A percentile compares a stretch with the other conserved stretches of the same genome.
Evolutionary conservation across 2,113 vertebrate genomes (phyloP).

Genomic region (Nerophis lumbriciformis): DNA sequence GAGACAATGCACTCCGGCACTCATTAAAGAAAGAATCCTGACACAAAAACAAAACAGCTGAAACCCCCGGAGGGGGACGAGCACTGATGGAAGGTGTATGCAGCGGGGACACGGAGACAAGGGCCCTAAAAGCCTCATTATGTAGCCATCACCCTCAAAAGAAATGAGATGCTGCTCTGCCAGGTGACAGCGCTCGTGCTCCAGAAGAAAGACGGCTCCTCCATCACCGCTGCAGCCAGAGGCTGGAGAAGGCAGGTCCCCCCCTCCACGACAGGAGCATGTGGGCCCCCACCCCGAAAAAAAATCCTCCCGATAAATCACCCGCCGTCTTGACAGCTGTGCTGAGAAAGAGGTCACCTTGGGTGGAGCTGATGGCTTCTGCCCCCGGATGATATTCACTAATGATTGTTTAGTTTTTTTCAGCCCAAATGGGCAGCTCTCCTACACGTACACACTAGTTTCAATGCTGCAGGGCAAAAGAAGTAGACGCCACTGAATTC

Average conservation of each 20-base stretch:
- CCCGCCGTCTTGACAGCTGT: slow-evolving; percentile 39
- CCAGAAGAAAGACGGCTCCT: slow-evolving; percentile 30
- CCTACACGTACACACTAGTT: slow-evolving; percentile 8
- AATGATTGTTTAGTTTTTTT: slow-evolving; percentile 21
- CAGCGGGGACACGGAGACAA: slow-evolving; percentile 22
- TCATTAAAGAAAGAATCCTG: neutral
- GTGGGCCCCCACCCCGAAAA: slow-evolving; percentile 3
- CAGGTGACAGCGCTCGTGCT: slow-evolving; percentile 26
- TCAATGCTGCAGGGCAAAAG: slow-evolving; percentile 19
- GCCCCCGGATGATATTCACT: slow-evolving; percentile 22
- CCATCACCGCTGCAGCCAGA: slow-evolving; percentile 26
- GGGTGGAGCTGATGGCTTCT: slow-evolving; percentile 34
- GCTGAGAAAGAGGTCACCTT: slow-evolving; percentile 52
- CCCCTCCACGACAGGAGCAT: slow-evolving; percentile 17
- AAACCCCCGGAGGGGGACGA: slow-evolving; percentile 6
- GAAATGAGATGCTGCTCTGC: slow-evolving; percentile 21
- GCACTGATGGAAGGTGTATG: slow-evolving; percentile 45
- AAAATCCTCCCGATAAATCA: slow-evolving; percentile 48
- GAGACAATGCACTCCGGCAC: slow-evolving; percentile 12
- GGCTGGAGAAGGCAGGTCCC: slow-evolving; percentile 22
- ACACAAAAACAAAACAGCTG: slow-evolving; percentile 27
- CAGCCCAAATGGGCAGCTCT: neutral
- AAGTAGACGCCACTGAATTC: slow-evolving; percentile 10
- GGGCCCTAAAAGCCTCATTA: slow-evolving; percentile 50
- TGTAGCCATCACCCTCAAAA: slow-evolving; percentile 44